phyloP scores from a whole-genome alignment of 2,888 invertebrate species.

The Nematopogon swammerdamellus region DNA sequence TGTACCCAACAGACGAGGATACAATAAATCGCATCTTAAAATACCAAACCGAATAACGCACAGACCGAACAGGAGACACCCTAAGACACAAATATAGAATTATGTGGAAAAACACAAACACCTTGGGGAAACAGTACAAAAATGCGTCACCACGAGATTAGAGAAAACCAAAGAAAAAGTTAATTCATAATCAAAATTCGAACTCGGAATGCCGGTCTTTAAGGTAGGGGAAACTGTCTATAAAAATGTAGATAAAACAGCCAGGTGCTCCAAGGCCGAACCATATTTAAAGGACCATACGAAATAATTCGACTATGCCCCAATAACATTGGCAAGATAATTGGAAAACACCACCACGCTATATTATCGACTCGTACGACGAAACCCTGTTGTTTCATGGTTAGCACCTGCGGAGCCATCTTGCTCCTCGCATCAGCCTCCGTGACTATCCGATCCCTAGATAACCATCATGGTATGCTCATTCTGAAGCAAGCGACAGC shows the following conservation, averaged over 20 bases:
- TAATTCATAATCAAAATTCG: background rate
- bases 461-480: background rate
- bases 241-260: background rate
- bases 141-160: background rate
- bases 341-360: constrained; percentile 10
- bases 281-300: constrained; percentile 10
- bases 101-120: background rate
- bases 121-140: background rate
- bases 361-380: constrained; percentile 8
- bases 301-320: constrained; percentile 10
- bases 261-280: background rate
- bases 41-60: background rate
- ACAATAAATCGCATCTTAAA: background rate
- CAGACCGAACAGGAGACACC: background rate
- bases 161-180: background rate
- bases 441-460: background rate
- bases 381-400: constrained; percentile 10
- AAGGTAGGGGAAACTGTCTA: background rate
- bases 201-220: background rate
- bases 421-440: constrained; percentile 3
- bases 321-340: constrained; percentile 9
- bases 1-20: background rate
- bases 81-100: background rate
- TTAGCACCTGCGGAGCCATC: constrained; percentile 1
- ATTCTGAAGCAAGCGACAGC: constrained; percentile 3